A percentile compares a stretch with the other conserved stretches of the same genome.
Conservation (phyloP, 92 coral and sea anemone species). For the Pocillopora grandis region DNA sequence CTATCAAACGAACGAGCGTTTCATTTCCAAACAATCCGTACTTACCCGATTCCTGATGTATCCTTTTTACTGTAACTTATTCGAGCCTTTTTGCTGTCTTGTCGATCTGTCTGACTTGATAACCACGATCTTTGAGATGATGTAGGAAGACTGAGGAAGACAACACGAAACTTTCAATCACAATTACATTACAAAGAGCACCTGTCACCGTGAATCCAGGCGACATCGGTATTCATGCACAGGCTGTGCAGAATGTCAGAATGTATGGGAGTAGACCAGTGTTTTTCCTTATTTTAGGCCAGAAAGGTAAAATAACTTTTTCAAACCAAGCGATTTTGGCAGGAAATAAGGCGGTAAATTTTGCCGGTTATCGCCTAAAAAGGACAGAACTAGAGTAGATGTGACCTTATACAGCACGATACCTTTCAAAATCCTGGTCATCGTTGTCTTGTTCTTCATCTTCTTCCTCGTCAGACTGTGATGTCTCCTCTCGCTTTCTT, state of each 20-base stretch:
- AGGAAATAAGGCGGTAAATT: too few relatives aligned
- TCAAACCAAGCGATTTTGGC: too few relatives aligned
- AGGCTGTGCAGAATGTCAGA: too few relatives aligned
- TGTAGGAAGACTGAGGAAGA: slow-evolving; percentile 43
- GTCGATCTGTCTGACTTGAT: slow-evolving; percentile 68
- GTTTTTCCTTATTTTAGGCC: too few relatives aligned
- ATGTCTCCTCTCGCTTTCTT: slow-evolving; percentile 58
- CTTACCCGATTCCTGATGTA: slow-evolving; percentile 56
- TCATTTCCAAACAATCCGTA: neutral
- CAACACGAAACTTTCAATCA: neutral
- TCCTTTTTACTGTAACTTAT: slow-evolving; percentile 83
- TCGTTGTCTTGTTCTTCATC: slow-evolving; percentile 32
- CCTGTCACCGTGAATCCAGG: too few relatives aligned
- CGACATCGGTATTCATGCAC: too few relatives aligned
- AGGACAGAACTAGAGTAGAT: too few relatives aligned
- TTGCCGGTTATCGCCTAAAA: too few relatives aligned
- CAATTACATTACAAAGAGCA: neutral
- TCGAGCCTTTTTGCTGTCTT: slow-evolving; percentile 69
- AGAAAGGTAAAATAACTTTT: too few relatives aligned
- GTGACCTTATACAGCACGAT: neutral
- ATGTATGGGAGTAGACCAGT: too few relatives aligned
- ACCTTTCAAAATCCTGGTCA: slow-evolving; percentile 77
- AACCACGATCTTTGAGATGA: slow-evolving; percentile 84
- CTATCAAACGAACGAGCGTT: neutral
- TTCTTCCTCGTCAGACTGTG: slow-evolving; percentile 47